Conservation (phyloP, 1,140 invertebrate species). For the Archivesica marissinica region DNA sequence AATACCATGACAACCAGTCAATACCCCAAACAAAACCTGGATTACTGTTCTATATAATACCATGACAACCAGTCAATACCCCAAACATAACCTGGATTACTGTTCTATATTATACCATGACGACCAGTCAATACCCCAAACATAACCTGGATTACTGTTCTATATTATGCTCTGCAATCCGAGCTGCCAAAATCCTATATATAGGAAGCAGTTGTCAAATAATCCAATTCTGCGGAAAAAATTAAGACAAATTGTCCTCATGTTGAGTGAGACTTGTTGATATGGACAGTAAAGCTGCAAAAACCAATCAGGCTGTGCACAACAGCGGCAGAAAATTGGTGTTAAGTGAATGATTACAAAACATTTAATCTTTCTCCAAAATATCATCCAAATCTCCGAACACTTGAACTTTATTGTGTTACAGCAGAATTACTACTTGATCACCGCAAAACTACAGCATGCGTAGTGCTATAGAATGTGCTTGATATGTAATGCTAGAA, state of each 20-base stretch:
- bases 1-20: too few species aligned
- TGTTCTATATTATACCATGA: too few species aligned
- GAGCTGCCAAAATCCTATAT: neutral
- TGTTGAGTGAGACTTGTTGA: neutral
- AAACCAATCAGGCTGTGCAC: neutral
- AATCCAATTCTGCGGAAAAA: constrained; percentile 4
- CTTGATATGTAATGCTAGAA: too few species aligned
- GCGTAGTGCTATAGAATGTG: too few species aligned
- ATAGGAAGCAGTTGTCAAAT: neutral
- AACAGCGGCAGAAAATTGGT: neutral
- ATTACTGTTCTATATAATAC: too few species aligned
- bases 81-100: too few species aligned
- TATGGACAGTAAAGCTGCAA: neutral
- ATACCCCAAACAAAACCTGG: too few species aligned
- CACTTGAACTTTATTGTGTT: too few species aligned
- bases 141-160: neutral
- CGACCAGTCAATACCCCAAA: neutral
- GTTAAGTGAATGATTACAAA: neutral
- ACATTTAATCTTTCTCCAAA: neutral
- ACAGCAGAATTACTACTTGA: too few species aligned
- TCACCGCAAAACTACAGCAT: too few species aligned
- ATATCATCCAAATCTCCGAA: too few species aligned
- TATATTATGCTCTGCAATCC: neutral
- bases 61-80: too few species aligned
- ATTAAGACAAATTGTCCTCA: neutral